phyloP scores from a whole-genome alignment of 2,113 vertebrate species.

The Ophthalmolycus amberensis region DNA sequence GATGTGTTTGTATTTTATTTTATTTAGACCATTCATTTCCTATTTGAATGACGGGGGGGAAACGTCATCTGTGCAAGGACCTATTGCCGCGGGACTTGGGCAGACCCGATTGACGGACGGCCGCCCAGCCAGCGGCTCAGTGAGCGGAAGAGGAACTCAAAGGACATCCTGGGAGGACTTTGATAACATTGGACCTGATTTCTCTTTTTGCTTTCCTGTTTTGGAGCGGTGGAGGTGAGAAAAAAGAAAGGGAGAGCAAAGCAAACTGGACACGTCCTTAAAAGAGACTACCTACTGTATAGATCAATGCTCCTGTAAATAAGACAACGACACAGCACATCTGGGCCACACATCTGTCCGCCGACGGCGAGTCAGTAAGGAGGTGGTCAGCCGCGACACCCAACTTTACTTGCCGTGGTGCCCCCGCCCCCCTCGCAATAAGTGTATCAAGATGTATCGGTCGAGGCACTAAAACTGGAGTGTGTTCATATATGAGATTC shows the following conservation, averaged over 20 bases:
- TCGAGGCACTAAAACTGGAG: constrained; percentile 79
- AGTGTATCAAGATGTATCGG: constrained; percentile 85
- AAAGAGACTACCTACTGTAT: constrained; percentile 49
- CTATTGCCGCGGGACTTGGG: constrained; percentile 38
- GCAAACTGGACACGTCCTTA: constrained; percentile 41
- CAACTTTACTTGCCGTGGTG: constrained; percentile 75
- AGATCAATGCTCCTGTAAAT: constrained; percentile 85
- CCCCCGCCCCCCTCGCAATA: constrained; percentile 80
- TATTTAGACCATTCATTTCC: constrained; percentile 83
- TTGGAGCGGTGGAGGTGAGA: not conserved
- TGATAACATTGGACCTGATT: constrained; percentile 31
- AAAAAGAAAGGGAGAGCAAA: constrained; percentile 16
- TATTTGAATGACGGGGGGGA: constrained; percentile 69
- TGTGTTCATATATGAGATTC: constrained; percentile 71
- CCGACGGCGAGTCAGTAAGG: constrained; percentile 74
- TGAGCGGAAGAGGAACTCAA: not conserved
- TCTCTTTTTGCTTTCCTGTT: constrained; percentile 21
- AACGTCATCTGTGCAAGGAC: constrained; percentile 82
- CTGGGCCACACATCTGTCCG: constrained; percentile 82
- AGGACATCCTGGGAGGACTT: constrained; percentile 41
- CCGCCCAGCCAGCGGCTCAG: constrained; percentile 81
- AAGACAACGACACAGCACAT: constrained; percentile 71
- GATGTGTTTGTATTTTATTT: constrained; percentile 87
- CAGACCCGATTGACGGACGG: constrained; percentile 57
- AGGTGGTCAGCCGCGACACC: constrained; percentile 68